Percentiles rank a stretch among this genome's conserved stretches.
Conservation (phyloP, 2,113 vertebrate genomes). For the Edolisoma coerulescens region DNA sequence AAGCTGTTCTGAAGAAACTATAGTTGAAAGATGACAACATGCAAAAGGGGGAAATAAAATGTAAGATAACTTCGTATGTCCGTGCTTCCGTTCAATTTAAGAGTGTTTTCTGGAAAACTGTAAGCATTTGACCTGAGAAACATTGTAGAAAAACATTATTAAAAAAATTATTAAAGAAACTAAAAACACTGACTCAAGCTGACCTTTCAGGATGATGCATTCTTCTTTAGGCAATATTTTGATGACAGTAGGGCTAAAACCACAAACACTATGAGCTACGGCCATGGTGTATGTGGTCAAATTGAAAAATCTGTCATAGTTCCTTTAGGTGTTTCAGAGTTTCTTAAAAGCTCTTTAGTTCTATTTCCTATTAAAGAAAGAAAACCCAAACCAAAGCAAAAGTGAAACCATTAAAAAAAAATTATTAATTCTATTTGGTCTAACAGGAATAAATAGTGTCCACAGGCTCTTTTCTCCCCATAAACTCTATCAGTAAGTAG, state of each 20-base stretch:
- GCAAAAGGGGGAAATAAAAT: not conserved
- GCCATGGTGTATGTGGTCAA: not conserved
- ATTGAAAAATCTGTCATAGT: not conserved
- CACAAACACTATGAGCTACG: not conserved
- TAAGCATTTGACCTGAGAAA: not conserved
- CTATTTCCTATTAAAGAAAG: not conserved
- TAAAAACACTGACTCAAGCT: not conserved
- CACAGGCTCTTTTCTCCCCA: not conserved
- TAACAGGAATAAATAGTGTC: not conserved
- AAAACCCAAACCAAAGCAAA: not conserved
- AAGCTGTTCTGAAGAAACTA: not conserved
- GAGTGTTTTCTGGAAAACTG: not conserved
- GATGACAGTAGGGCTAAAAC: not conserved
- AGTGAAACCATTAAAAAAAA: not conserved
- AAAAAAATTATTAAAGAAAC: not conserved
- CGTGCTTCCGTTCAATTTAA: not conserved
- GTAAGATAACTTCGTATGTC: not conserved
- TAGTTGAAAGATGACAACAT: not conserved
- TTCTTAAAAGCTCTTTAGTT: not conserved
- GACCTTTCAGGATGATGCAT: not conserved
- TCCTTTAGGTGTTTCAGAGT: not conserved
- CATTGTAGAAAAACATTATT: not conserved
- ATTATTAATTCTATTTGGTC: not conserved
- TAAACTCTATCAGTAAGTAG: not conserved
- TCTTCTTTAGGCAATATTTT: not conserved